Evolutionary conservation across 2,113 vertebrate species (phyloP), one percentile per base, ranked within the genome.

Genomic region (Cettia cetti): DNA sequence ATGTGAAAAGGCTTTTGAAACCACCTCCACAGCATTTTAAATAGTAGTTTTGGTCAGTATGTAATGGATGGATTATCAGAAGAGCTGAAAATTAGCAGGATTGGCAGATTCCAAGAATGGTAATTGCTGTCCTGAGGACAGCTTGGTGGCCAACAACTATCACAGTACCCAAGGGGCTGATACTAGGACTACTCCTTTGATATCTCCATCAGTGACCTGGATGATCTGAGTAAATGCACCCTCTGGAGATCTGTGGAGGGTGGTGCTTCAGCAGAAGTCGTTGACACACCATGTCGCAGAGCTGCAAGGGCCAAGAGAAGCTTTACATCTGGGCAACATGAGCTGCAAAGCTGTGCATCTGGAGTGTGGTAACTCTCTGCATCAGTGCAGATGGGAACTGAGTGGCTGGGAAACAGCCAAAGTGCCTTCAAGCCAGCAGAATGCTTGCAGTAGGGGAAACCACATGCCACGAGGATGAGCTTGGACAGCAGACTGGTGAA

Each of bases 181-280:
- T 50, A 64, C 30, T 63, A 50, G 35, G 53, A 68, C 30, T 85
- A 33, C 24, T 60, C 12, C 1, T 64, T 94, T 68, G 69, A 3
- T 53, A n/a, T 65, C 40, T 86, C 66, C 54, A 53, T 69, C 40
- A 61, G 24, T 69, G 68, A 65, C n/a, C 24, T n/a, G 40, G 21
- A 24, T 49, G n/a, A 76, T 86, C 33, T 86, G 64, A n/a, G 27
- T 83, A 84, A 86, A 83, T 20, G 45, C 28, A 81, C 11, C 24
- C 22, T 66, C 40, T 81, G 60, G 64, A 89, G 72, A 53, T 53
- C 17, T 20, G 8, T 74, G 56, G n/a, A 31, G 26, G 15, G 33
- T 4, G 2, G 16, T 40, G 45, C 1, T 1, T 10, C 15, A 16
- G 11, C 5, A 19, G 16, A 23, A 70, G 7, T 22, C 4, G 3